Evolutionary conservation across 2,888 invertebrate genomes (phyloP).

Genomic region (Psococerastis gibbosa): DNA sequence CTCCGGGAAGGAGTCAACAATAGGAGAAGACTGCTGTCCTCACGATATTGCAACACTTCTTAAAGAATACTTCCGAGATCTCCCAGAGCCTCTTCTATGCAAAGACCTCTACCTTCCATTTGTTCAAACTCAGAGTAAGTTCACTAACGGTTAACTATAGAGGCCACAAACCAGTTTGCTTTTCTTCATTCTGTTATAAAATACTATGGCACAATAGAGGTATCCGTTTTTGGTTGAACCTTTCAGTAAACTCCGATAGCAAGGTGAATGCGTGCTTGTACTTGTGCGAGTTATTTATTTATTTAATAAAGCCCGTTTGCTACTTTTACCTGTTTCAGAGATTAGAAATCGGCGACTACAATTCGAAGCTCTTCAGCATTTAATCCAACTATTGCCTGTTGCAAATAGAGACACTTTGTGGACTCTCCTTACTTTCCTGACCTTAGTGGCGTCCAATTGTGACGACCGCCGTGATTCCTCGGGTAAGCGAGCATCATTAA

Average conservation of each 20-base stretch:
- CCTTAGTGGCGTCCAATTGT: slow-evolving; percentile 52
- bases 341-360: slow-evolving; percentile 67
- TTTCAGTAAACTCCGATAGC: not conserved
- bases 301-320: too few species aligned
- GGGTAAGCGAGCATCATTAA: slow-evolving; percentile 24
- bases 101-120: slow-evolving; percentile 77
- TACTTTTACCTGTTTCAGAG: too few species aligned
- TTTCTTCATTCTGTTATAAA: slow-evolving; percentile 4
- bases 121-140: slow-evolving; percentile 77
- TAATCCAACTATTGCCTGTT: slow-evolving; percentile 68
- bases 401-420: slow-evolving; percentile 79
- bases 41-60: slow-evolving; percentile 86
- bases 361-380: slow-evolving; percentile 62
- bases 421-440: slow-evolving; percentile 62
- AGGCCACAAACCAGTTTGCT: not conserved
- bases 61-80: slow-evolving; percentile 81
- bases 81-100: slow-evolving; percentile 82
- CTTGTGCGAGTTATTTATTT: too few species aligned
- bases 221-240: not conserved
- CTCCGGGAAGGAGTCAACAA: slow-evolving; percentile 47
- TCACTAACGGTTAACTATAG: not conserved
- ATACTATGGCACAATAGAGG: not conserved
- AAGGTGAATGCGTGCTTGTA: too few species aligned
- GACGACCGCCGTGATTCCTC: slow-evolving; percentile 38
- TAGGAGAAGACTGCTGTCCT: slow-evolving; percentile 67